A percentile compares a stretch with the other conserved stretches of the same genome.
These are phyloP conservation scores for Chaenodraco wilsoni DNA, from an alignment of 2,797 vertebrate species.

Conservation along the genomic window DNA sequence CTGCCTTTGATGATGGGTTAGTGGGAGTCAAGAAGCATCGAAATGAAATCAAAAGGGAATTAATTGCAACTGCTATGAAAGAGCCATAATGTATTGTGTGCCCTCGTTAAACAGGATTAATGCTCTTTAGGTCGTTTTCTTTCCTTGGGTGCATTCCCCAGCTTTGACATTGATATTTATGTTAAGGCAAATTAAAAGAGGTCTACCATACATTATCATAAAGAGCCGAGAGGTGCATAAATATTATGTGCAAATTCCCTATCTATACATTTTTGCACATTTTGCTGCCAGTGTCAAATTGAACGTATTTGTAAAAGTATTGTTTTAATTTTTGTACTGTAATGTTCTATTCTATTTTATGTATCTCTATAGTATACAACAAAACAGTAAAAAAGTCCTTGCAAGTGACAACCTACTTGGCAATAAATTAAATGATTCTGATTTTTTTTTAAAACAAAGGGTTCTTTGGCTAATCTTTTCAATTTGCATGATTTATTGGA, in stretches of 20 bases:
- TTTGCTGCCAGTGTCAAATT: no score
- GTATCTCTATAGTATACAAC: no score
- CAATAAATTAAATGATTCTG: no score
- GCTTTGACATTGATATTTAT: slow-evolving; percentile 68
- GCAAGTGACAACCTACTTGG: no score
- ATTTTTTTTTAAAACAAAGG: no score
- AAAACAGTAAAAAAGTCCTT: no score
- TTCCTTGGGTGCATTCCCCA: slow-evolving; percentile 62
- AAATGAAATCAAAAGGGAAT: slow-evolving; percentile 80
- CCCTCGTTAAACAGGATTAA: slow-evolving; percentile 73
- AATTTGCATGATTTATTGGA: slow-evolving; percentile 40
- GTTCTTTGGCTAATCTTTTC: slow-evolving; percentile 25
- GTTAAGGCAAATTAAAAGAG: slow-evolving; percentile 49
- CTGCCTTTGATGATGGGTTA: slow-evolving; percentile 80
- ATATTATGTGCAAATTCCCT: slow-evolving; percentile 5
- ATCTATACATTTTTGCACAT: no score
- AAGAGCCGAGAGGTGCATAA: slow-evolving; percentile 32
- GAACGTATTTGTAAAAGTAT: no score
- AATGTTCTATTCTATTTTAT: no score
- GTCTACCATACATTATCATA: slow-evolving; percentile 33
- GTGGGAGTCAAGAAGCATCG: slow-evolving; percentile 77
- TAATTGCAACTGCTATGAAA: slow-evolving; percentile 77
- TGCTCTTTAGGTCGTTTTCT: slow-evolving; percentile 65
- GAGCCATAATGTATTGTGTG: slow-evolving; percentile 68
- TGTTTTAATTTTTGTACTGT: no score